Conservation (phyloP, 2,888 invertebrate genomes). For the Agrochola macilenta region DNA sequence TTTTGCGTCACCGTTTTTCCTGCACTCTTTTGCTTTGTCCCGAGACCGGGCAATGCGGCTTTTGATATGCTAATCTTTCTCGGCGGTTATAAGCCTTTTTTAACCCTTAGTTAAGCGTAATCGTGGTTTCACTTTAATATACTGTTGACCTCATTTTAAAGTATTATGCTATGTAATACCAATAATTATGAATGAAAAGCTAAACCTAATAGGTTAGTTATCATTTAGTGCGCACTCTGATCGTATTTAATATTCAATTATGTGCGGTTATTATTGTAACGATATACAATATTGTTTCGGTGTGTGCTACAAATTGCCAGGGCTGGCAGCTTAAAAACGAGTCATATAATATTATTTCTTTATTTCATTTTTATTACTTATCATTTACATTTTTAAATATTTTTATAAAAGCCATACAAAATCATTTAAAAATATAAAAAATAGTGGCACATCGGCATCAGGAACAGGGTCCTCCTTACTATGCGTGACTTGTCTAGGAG, state of each 20-base stretch:
- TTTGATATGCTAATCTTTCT: slow-evolving; percentile 64
- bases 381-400: too few species aligned
- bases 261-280: slow-evolving; percentile 1
- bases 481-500: too few species aligned
- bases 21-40: slow-evolving; percentile 35
- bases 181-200: background rate
- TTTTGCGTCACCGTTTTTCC: slow-evolving; percentile 36
- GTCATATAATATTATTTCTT: background rate
- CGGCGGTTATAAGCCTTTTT: slow-evolving; percentile 14
- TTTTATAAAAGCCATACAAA: too few species aligned
- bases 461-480: too few species aligned
- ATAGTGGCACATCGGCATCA: too few species aligned
- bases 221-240: background rate
- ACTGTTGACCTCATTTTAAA: background rate
- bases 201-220: background rate
- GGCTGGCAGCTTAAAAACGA: background rate
- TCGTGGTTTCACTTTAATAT: background rate
- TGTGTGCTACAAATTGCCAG: background rate
- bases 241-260: background rate
- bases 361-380: too few species aligned
- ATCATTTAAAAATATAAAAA: too few species aligned
- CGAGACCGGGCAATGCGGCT: slow-evolving; percentile 41
- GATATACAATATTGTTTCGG: background rate
- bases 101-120: slow-evolving; percentile 6
- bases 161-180: slow-evolving; percentile 1